Evolutionary conservation across 2,113 vertebrate genomes (phyloP).

Genomic region (Pavo muticus): DNA sequence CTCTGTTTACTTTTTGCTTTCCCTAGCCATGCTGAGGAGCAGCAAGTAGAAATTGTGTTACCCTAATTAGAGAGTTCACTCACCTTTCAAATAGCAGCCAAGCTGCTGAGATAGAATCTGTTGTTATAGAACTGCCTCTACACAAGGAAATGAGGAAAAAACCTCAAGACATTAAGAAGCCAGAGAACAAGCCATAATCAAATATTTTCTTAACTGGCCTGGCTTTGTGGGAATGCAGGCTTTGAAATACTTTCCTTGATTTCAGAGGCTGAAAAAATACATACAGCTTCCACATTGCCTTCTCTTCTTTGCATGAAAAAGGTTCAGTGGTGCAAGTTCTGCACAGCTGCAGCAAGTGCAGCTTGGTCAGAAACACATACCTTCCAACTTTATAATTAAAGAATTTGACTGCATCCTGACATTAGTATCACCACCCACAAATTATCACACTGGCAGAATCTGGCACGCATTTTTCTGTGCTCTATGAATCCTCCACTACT

Average conservation of each 20-base stretch:
- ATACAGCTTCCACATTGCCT: not conserved
- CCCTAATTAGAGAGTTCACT: not conserved
- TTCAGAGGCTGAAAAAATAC: not conserved
- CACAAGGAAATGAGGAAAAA: not conserved
- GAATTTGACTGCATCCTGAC: not conserved
- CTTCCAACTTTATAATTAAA: not conserved
- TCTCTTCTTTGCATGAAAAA: not conserved
- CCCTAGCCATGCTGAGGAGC: not conserved
- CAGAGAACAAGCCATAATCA: not conserved
- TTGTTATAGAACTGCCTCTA: not conserved
- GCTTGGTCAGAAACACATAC: not conserved
- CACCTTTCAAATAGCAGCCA: slow-evolving; percentile 27
- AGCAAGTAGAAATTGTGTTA: not conserved
- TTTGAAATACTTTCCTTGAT: not conserved
- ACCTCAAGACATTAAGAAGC: not conserved
- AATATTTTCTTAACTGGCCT: slow-evolving; percentile 1
- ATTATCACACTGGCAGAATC: not conserved
- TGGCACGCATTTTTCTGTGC: not conserved
- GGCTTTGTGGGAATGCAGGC: not conserved
- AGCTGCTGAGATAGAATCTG: not conserved
- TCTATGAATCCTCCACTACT: not conserved
- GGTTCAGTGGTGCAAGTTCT: not conserved
- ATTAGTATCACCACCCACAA: not conserved
- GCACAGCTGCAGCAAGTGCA: not conserved
- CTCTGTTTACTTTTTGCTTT: not conserved